Evolutionary conservation across 2,113 vertebrate genomes (phyloP).

Genomic region (Antechinus flavipes): DNA sequence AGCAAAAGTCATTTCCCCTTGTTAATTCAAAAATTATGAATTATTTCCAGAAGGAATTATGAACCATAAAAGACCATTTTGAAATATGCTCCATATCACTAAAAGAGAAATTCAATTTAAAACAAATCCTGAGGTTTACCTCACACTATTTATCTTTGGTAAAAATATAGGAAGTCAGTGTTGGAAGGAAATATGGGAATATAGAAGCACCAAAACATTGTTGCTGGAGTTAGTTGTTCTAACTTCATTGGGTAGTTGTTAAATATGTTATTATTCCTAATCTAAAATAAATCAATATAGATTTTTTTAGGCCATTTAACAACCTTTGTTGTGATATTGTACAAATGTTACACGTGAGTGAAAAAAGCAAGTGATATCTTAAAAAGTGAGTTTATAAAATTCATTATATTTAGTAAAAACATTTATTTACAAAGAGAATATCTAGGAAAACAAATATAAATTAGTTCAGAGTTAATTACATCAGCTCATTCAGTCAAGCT

Average conservation of each 20-base stretch:
- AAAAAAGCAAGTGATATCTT: neutral
- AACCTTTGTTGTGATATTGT: neutral
- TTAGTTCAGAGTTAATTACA: neutral
- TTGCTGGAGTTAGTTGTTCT: neutral
- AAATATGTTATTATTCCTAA: neutral
- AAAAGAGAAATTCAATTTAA: neutral
- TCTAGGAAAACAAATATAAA: neutral
- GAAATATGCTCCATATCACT: neutral
- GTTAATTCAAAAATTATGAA: neutral
- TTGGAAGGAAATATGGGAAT: neutral
- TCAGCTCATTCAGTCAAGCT: neutral
- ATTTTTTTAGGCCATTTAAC: neutral
- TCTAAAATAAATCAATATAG: neutral
- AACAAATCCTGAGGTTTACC: neutral
- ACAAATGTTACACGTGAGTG: neutral
- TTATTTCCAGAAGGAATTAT: neutral
- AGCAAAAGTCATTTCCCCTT: neutral
- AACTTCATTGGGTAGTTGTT: neutral
- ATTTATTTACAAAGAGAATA: neutral
- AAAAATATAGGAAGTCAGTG: neutral
- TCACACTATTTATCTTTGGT: neutral
- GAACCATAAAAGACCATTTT: neutral
- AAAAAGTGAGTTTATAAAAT: neutral
- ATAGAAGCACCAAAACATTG: neutral
- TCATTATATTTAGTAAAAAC: neutral